Evolutionary conservation across 2,888 invertebrate genomes (phyloP).

Genomic region (Epinotia demarniana): DNA sequence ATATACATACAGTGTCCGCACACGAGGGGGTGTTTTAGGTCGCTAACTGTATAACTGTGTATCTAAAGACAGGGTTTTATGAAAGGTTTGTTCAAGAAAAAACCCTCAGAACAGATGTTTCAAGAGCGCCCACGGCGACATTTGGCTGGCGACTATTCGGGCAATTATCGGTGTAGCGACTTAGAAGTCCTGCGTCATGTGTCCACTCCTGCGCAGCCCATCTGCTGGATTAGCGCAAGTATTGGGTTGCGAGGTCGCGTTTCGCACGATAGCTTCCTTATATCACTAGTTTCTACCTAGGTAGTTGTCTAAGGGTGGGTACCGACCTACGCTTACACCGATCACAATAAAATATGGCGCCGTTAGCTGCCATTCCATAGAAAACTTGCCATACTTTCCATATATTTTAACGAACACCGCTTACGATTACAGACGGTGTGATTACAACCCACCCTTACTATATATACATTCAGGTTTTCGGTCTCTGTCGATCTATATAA

Average conservation of each 20-base stretch:
- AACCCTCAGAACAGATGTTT: background rate
- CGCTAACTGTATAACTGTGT: background rate
- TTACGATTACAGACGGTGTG: too few relatives aligned
- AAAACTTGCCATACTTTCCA: too few relatives aligned
- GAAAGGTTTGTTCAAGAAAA: background rate
- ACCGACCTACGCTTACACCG: too few relatives aligned
- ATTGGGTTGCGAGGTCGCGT: constrained; percentile 69
- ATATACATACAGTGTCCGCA: background rate
- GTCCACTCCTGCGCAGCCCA: constrained; percentile 61
- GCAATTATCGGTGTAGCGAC: constrained; percentile 77
- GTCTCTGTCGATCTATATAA: background rate
- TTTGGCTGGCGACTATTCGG: constrained; percentile 74
- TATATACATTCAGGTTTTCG: background rate
- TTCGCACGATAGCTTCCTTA: constrained; percentile 63
- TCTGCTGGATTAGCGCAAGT: constrained; percentile 73
- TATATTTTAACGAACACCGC: too few relatives aligned
- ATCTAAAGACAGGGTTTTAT: background rate
- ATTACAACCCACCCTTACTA: background rate
- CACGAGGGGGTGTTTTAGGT: background rate
- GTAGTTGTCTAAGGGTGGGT: background rate
- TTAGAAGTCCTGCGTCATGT: constrained; percentile 77
- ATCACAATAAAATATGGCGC: too few relatives aligned
- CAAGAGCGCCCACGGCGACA: constrained; percentile 55
- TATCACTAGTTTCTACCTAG: constrained; percentile 63
- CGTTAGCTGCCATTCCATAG: too few relatives aligned